A percentile compares a stretch with the other conserved stretches of the same genome.
These are phyloP conservation scores for Xiphorhynchus erythropygius DNA, from an alignment of 2,797 vertebrate species.

Conservation along the genomic window DNA sequence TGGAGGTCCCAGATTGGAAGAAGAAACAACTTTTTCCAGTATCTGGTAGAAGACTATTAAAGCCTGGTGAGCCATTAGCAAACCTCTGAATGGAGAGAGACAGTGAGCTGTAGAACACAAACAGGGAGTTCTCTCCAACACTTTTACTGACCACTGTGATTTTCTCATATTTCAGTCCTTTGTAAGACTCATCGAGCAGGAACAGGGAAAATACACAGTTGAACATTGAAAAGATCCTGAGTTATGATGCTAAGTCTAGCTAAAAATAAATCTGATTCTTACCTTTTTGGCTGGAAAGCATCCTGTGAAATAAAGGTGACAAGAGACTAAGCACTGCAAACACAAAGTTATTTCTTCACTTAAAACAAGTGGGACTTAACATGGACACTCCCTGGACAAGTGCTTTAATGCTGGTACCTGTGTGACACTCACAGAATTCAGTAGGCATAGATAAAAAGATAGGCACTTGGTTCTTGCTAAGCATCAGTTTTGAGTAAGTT, in stretches of 20 bases:
- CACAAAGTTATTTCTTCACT: background rate
- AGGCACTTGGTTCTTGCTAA: background rate
- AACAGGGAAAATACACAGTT: background rate
- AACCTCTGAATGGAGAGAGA: background rate
- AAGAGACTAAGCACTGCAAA: background rate
- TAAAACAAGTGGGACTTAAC: background rate
- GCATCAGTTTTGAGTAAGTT: background rate
- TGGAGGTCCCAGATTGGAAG: background rate
- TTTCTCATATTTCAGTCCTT: background rate
- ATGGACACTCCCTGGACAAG: background rate
- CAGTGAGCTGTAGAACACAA: background rate
- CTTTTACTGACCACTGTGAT: background rate
- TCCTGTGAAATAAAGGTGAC: background rate
- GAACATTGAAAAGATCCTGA: background rate
- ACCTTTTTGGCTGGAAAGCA: background rate
- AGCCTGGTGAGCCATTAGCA: background rate
- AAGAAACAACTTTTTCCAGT: background rate
- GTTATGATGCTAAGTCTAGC: background rate
- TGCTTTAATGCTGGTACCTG: background rate
- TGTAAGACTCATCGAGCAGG: background rate
- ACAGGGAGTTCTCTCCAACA: background rate
- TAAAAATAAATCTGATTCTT: slow-evolving; percentile 28
- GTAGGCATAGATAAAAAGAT: background rate
- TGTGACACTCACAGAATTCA: background rate
- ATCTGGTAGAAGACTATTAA: background rate